Evolutionary conservation across 2,113 vertebrate species (phyloP), one percentile per base, ranked within the genome.

Genomic region (Condylura cristata): DNA sequence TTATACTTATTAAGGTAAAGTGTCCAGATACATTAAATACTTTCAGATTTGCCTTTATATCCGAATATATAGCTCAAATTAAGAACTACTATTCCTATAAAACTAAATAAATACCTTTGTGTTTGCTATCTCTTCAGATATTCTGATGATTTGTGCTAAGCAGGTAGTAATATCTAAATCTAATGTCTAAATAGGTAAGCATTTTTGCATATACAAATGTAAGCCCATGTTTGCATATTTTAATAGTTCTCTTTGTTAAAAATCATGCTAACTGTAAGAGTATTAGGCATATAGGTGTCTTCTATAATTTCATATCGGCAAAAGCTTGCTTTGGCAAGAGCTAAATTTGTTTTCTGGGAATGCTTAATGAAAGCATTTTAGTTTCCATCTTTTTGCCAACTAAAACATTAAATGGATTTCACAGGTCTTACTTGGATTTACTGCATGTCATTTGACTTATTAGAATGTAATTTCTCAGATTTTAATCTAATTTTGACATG

Each of bases 291-390:
- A 44, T 28, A 71, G 20, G 70, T 28, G 61, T 91, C 44, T 89
- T 89, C 22, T 48, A 14, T 71, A 85, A 84, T 80, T 90, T 61
- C 46, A 88, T 86, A 44, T 65, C 71, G 75, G n/a, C 56, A 94
- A 11, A 70, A 75, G 32, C 70, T 84, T 83, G 17, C 39, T 83
- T 87, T 82, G 83, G n/a, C 44, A 82, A 34, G 56, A 74, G 6
- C 41, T 86, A 61, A 79, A 74, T 96, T 84, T 84, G 46, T 81
- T 86, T 81, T 70, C 46, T 89, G 26, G 53, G 41, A 91, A 37
- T 37, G 75, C n/a, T 76, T 71, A 70, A 82, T 87, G 58, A 71
- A 95, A 72, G 65, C 39, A 68, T 79, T 88, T 91, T 89, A 41
- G 16, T 65, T 53, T 39, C 13, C 48, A 22, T 91, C 18, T 80